Evolutionary conservation across 2,888 invertebrate genomes (phyloP).

Genomic region (Plebejus anna): DNA sequence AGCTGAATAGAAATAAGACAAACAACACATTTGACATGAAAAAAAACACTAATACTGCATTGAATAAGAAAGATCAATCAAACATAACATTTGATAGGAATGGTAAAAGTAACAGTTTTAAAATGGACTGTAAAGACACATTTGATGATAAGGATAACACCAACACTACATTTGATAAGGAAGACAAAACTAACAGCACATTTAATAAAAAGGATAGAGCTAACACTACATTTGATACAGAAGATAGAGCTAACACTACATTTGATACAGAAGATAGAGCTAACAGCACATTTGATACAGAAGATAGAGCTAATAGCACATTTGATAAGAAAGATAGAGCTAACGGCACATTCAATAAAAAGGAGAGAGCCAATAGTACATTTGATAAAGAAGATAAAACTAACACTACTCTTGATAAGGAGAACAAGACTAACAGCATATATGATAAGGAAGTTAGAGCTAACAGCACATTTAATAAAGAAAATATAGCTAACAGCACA

Average conservation of each 20-base stretch:
- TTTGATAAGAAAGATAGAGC: not conserved
- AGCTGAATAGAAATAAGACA: not conserved
- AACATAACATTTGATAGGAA: slow-evolving; percentile 5
- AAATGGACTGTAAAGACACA: too few species aligned
- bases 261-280: slow-evolving; percentile 43
- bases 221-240: slow-evolving; percentile 33
- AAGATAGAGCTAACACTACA: slow-evolving; percentile 40
- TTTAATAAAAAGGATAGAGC: slow-evolving; percentile 33
- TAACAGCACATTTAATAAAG: slow-evolving; percentile 28
- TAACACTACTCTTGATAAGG: slow-evolving; percentile 37
- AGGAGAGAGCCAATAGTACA: slow-evolving; percentile 35
- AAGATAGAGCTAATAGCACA: slow-evolving; percentile 26
- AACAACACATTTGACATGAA: slow-evolving; percentile 15
- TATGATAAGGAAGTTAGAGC: not conserved
- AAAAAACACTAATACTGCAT: slow-evolving; percentile 14
- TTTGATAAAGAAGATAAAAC: slow-evolving; percentile 38
- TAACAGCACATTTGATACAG: slow-evolving; percentile 36
- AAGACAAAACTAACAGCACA: not conserved
- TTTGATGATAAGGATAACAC: slow-evolving; percentile 33
- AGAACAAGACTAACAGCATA: slow-evolving; percentile 38
- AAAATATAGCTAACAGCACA: slow-evolving; percentile 17
- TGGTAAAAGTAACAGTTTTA: not conserved
- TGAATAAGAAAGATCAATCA: not conserved
- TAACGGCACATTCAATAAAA: slow-evolving; percentile 31
- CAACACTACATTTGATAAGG: slow-evolving; percentile 35